Conservation (phyloP, 1,140 invertebrate species). For the Cotesia vestalis region DNA sequence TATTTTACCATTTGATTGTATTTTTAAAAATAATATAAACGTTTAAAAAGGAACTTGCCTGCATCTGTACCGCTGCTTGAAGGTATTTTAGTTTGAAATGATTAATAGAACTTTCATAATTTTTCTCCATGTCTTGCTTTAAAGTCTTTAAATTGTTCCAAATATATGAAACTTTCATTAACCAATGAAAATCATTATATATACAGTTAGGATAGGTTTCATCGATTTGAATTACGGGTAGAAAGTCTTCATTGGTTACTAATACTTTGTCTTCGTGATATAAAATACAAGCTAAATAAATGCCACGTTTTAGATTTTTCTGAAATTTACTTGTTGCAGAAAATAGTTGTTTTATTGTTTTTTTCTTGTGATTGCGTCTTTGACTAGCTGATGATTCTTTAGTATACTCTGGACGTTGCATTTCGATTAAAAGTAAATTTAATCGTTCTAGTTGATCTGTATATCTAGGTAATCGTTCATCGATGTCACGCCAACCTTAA, state of each 20-base stretch:
- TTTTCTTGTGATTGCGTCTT: slow-evolving; percentile 74
- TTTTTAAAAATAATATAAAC: background rate
- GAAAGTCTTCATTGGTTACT: slow-evolving; percentile 94
- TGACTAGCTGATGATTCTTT: slow-evolving; percentile 70
- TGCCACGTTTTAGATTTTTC: slow-evolving; percentile 89
- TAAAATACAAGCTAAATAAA: slow-evolving; percentile 90
- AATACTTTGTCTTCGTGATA: slow-evolving; percentile 95
- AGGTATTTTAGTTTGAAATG: slow-evolving; percentile 93
- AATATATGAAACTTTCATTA: slow-evolving; percentile 95
- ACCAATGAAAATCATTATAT: slow-evolving; percentile 94
- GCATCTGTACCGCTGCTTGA: slow-evolving; percentile 91
- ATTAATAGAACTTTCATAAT: slow-evolving; percentile 83
- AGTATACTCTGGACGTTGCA: slow-evolving; percentile 71
- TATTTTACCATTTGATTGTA: too few species aligned
- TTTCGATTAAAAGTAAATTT: slow-evolving; percentile 79
- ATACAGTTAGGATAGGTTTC: slow-evolving; percentile 92
- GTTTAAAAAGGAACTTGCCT: slow-evolving; percentile 70
- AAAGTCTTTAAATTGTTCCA: slow-evolving; percentile 95
- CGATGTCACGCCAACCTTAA: slow-evolving; percentile 82
- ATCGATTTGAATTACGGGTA: slow-evolving; percentile 96
- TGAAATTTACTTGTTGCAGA: slow-evolving; percentile 94
- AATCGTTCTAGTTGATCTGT: slow-evolving; percentile 76
- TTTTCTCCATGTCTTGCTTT: slow-evolving; percentile 91
- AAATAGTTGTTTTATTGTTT: slow-evolving; percentile 93
- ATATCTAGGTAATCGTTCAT: slow-evolving; percentile 74